Conservation (phyloP, 2,113 vertebrate genomes). For the Megaceryle maxima region DNA sequence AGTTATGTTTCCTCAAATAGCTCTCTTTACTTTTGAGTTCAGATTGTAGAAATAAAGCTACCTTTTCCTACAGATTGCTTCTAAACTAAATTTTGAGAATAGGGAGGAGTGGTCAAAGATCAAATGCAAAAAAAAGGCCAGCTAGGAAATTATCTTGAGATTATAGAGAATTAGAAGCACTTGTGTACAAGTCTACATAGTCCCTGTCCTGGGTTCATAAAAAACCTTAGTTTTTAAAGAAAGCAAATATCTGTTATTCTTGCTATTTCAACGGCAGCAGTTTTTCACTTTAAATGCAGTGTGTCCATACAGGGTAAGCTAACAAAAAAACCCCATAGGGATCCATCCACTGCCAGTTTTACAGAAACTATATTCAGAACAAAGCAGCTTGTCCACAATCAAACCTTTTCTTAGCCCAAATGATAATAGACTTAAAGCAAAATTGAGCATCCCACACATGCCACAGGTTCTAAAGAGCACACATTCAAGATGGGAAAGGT, state of each 20-base stretch:
- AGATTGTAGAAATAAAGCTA: neutral
- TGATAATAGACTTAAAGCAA: neutral
- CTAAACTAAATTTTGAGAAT: neutral
- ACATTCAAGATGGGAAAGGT: neutral
- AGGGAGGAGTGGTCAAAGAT: neutral
- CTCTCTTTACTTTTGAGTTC: neutral
- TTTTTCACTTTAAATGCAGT: neutral
- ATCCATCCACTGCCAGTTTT: neutral
- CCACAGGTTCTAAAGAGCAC: neutral
- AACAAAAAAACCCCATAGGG: rapidly evolving
- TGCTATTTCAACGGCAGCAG: neutral
- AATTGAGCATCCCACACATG: neutral
- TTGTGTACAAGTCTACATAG: neutral
- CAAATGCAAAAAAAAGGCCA: neutral
- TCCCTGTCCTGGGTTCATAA: neutral
- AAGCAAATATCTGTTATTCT: neutral
- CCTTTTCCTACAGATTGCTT: neutral
- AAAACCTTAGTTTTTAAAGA: neutral
- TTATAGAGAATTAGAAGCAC: neutral
- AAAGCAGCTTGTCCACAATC: neutral
- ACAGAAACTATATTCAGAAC: neutral
- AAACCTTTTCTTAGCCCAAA: neutral
- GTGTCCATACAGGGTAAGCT: neutral
- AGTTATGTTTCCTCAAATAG: neutral
- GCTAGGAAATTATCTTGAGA: neutral